These are phyloP conservation scores for Chaetodon trifascialis DNA, from an alignment of 2,113 vertebrate species.

Conservation along the genomic window DNA sequence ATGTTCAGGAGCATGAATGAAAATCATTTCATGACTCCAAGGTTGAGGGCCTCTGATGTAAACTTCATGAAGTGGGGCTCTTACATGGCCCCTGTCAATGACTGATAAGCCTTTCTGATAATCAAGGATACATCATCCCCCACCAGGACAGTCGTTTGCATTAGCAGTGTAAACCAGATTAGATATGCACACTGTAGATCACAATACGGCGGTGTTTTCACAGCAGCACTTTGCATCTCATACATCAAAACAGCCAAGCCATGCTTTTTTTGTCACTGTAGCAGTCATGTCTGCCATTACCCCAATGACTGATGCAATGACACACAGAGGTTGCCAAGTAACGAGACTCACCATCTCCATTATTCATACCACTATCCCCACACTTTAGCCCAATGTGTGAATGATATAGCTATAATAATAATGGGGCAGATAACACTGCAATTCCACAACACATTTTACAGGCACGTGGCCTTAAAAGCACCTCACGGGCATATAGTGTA, in stretches of 20 bases:
- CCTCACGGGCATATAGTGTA: conserved; percentile 31
- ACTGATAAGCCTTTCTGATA: conserved; percentile 23
- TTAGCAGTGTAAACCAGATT: conserved; percentile 46
- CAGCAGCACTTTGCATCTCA: conserved; percentile 45
- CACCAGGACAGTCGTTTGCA: conserved; percentile 23
- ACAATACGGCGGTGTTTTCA: conserved; percentile 31
- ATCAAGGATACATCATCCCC: conserved; percentile 32
- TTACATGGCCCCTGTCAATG: conserved; percentile 5
- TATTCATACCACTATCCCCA: conserved; percentile 16
- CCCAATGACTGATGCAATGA: conserved; percentile 57
- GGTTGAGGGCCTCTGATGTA: conserved; percentile 6
- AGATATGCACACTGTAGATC: conserved; percentile 38
- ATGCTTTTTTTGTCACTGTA: conserved; percentile 3
- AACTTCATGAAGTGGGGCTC: conserved; percentile 4
- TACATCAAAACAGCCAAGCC: conserved; percentile 42
- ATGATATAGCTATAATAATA: conserved; percentile 48
- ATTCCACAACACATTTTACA: conserved; percentile 59
- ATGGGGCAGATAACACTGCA: conserved; percentile 42
- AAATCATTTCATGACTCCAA: background rate
- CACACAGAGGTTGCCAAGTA: conserved; percentile 49
- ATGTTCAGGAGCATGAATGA: background rate
- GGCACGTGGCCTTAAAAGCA: conserved; percentile 28
- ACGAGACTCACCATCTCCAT: conserved; percentile 11
- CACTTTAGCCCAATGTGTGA: conserved; percentile 37
- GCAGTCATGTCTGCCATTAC: conserved; percentile 30